Evolutionary conservation across 1,140 invertebrate species (phyloP).

Genomic region (Euwallacea similis): DNA sequence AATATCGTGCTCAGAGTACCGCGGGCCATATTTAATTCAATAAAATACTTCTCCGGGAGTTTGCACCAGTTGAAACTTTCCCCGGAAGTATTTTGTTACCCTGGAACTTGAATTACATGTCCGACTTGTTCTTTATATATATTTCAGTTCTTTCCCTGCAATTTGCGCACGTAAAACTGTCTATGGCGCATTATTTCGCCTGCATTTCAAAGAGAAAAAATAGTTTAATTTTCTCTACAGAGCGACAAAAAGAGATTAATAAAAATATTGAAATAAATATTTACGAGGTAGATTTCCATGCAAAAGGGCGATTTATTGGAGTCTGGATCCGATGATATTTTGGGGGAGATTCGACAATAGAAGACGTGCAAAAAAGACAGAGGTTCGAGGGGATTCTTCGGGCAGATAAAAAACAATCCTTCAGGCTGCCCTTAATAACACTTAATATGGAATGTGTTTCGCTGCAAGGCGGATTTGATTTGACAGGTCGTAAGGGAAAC

Average conservation of each 20-base stretch:
- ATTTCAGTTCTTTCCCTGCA: neutral
- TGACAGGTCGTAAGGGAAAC: neutral
- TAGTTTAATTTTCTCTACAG: neutral
- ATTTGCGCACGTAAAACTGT: neutral
- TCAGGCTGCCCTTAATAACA: neutral
- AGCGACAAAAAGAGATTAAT: neutral
- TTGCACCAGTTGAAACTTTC: slow-evolving; percentile 14
- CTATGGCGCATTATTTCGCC: neutral
- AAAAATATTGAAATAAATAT: neutral
- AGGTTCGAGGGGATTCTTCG: too few species aligned
- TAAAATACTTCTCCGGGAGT: slow-evolving; percentile 8
- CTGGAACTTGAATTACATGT: slow-evolving; percentile 5
- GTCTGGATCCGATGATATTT: neutral
- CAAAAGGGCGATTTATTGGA: neutral
- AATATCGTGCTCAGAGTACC: slow-evolving; percentile 16
- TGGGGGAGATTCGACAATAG: neutral
- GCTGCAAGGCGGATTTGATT: neutral
- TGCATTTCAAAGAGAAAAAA: neutral
- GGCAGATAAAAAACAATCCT: neutral
- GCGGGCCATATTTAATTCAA: slow-evolving; percentile 26
- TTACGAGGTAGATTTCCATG: neutral
- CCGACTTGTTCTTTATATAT: slow-evolving; percentile 4
- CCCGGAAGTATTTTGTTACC: slow-evolving; percentile 17
- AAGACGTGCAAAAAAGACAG: neutral
- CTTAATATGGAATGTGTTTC: neutral